Base-by-base conservation (phyloP, 2,113 vertebrate genomes). In the Saccopteryx bilineata region DNA sequence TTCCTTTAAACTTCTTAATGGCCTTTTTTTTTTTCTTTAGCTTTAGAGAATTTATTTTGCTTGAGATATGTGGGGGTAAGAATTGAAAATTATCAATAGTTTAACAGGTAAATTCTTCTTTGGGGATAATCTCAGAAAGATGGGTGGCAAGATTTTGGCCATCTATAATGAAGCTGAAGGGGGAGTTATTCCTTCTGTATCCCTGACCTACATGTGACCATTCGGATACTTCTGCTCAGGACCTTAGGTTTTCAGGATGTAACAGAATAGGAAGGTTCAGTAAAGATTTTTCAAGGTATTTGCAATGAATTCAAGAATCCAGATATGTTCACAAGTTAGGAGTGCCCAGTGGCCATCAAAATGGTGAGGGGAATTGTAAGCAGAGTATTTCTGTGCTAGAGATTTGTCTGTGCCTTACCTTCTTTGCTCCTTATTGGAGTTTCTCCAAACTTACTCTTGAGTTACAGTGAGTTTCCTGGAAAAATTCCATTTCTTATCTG, bases 41-140 rank as follows among this genome's bases (percentile, higher is more conserved):
- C 60, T 61, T 95, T 90, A 52, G 48, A 61, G 13, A 87, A 90
- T 5, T 72, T 92, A 71, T 66, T 81, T 81, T 61, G 19, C 9
- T 91, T 74, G 56, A 54, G 8, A 5, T 39, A 21, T 28, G 21
- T n/a, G 48, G 31, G 13, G 3, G 5, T 81, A 28, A 74, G 13
- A 28, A 21, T 54, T 82, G 33, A 50, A 46, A 28, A 80, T 81
- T 90, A 74, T 66, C 19, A 63, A 5, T 79, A 82, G 7, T 18
- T 4, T 63, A 26, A 28, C 58, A 48, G 56, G 63, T 63, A 33
- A 78, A 46, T 52, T 75, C 9, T n/a, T 95, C n/a, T 63, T 79
- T 65, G 2, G 31, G n/a, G 21, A 63, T 17, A 31, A 81, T 93
- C 52, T 58, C 81, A 71, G 33, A 93, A 93, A 71, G 10, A 26